Evolutionary conservation across 2,888 invertebrate genomes (phyloP).

Genomic region (Caenorhabditis japonica): DNA sequence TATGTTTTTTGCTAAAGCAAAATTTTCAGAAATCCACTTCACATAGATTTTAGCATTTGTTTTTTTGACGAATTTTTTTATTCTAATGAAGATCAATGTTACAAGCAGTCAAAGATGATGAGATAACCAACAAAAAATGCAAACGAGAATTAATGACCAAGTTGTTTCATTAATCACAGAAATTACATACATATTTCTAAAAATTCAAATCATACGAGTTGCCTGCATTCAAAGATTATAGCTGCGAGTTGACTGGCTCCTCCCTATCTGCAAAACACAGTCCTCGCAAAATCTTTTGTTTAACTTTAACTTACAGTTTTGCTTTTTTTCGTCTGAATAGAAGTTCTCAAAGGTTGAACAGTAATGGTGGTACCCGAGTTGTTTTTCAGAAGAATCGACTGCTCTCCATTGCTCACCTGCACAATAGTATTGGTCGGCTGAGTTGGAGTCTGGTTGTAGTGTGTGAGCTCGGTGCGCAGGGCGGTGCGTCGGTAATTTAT

Average conservation of each 20-base stretch:
- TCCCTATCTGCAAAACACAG: conserved; percentile 43
- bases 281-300: background rate
- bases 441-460: conserved; percentile 38
- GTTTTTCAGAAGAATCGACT: conserved; percentile 27
- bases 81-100: too few relatives aligned
- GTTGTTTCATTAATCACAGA: too few relatives aligned
- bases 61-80: too few relatives aligned
- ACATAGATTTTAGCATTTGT: too few relatives aligned
- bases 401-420: conserved; percentile 32
- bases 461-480: conserved; percentile 49
- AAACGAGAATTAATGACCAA: too few relatives aligned
- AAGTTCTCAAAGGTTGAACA: conserved; percentile 36
- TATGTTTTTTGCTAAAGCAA: background rate
- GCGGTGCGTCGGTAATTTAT: conserved; percentile 34
- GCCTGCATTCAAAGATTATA: conserved; percentile 46
- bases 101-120: too few relatives aligned
- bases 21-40: background rate
- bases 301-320: conserved; percentile 17
- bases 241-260: conserved; percentile 49
- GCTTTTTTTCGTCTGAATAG: conserved; percentile 35
- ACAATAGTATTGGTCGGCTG: conserved; percentile 30
- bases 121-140: too few relatives aligned
- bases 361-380: background rate
- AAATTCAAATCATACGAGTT: conserved; percentile 23
- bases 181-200: too few relatives aligned